Conservation (phyloP, 2,113 vertebrate genomes). For the Sylvietta virens region DNA sequence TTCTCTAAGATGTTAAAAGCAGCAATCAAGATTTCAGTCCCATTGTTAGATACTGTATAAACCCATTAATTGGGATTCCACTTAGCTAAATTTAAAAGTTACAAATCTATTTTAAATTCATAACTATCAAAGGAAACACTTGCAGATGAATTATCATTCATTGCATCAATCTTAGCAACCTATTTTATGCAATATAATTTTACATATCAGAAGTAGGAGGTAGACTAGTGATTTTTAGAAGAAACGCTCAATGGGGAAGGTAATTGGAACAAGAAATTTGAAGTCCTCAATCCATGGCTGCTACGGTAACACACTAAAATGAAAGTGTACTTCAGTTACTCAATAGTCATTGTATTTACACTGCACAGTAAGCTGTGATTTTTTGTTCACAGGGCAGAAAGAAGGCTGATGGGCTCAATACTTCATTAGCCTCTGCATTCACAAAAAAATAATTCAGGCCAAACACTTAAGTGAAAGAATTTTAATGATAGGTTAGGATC, state of each 20-base stretch:
- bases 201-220: not conserved
- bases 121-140: not conserved
- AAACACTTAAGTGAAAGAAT: not conserved
- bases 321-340: not conserved
- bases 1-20: not conserved
- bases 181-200: not conserved
- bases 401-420: not conserved
- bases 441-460: not conserved
- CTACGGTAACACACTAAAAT: not conserved
- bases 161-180: not conserved
- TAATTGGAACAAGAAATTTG: not conserved
- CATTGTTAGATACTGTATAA: not conserved
- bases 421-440: not conserved
- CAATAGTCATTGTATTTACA: not conserved
- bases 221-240: not conserved
- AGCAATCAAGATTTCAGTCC: not conserved
- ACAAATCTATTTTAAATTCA: not conserved
- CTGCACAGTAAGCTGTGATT: not conserved
- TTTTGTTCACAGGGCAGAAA: not conserved
- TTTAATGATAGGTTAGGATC: not conserved
- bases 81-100: constrained; percentile 9
- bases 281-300: not conserved
- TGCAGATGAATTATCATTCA: not conserved
- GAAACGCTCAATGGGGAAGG: not conserved
- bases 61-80: not conserved